Evolutionary conservation across 2,797 vertebrate genomes (phyloP), one percentile per base, ranked within the genome.

Genomic region (Lophius americanus): DNA sequence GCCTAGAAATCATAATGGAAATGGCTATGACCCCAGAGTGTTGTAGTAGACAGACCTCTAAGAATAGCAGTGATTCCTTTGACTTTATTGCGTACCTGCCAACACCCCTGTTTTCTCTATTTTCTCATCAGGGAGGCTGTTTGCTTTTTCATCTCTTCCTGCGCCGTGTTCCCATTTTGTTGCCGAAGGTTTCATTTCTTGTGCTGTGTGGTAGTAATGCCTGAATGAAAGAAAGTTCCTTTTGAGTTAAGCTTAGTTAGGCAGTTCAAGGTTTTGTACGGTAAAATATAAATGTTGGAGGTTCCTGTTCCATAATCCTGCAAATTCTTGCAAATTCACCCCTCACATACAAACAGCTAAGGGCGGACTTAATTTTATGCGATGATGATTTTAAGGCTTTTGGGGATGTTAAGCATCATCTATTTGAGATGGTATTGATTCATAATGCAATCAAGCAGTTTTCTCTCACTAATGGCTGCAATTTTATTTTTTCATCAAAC

Each of bases 31-130:
- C 82, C 74, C 83, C 70, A 41, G 81, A 67, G 76, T 72, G 69
- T 70, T 73, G 71, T 51, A 56, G 75, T 63, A 78, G 75, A 74
- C 67, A 73, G 79, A 80, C 80, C 70, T 79, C 76, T 60, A 71
- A 76, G 81, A 88, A 77, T 68, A 80, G 75, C 75, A 70, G 68
- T 64, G 46, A 68, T 70, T 67, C 74, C 70, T 79, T 75, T 74
- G 72, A 62, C 64, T 84, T 78, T 79, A 81, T 73, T 76, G 53
- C 73, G 8, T 13, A 73, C 75, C 84, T 85, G 79, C 72, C 84
- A 83, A 58, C 78, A 73, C 53, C 51, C 49, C 59, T 64, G 64
- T 70, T 73, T 64, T 43, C 35, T 14, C 2, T 38, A 3, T 65
- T 43, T 38, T 33, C 59, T 47, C 38, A 41, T 37, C 3, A 59